phyloP scores from a whole-genome alignment of 1,140 invertebrate species.

The Papilio polyxenes region DNA sequence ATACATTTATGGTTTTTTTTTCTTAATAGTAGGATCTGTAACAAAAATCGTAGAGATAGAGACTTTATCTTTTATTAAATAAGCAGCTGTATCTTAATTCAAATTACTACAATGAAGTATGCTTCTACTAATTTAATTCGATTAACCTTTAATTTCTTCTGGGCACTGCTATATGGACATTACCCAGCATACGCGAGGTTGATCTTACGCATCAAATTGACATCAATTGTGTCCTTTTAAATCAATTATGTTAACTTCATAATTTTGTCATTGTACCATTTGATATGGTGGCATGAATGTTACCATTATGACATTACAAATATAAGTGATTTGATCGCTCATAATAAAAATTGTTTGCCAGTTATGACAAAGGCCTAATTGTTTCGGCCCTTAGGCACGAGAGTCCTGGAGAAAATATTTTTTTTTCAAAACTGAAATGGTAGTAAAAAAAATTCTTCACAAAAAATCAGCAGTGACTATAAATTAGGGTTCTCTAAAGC shows the following conservation, averaged over 20 bases:
- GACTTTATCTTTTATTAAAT: slow-evolving; percentile 14
- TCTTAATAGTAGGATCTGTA: neutral
- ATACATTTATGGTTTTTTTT: neutral
- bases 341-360: too few species aligned
- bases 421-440: too few species aligned
- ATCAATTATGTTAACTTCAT: slow-evolving; percentile 28
- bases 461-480: too few species aligned
- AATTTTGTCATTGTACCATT: slow-evolving; percentile 9
- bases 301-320: neutral
- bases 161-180: slow-evolving; percentile 57
- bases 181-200: slow-evolving; percentile 59
- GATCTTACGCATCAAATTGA: slow-evolving; percentile 60
- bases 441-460: too few species aligned
- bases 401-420: too few species aligned
- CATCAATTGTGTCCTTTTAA: slow-evolving; percentile 52
- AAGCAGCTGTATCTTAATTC: slow-evolving; percentile 24
- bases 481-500: too few species aligned
- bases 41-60: neutral
- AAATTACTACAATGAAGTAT: slow-evolving; percentile 21
- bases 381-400: too few species aligned
- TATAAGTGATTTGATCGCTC: neutral
- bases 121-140: slow-evolving; percentile 56
- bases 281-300: neutral
- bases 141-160: slow-evolving; percentile 68
- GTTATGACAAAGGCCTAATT: too few species aligned